Percentiles rank a stretch among this genome's conserved stretches.
These are phyloP conservation scores for Brachionus manjavacas DNA, from an alignment of 1,140 invertebrate genomes.

Conservation along the genomic window DNA sequence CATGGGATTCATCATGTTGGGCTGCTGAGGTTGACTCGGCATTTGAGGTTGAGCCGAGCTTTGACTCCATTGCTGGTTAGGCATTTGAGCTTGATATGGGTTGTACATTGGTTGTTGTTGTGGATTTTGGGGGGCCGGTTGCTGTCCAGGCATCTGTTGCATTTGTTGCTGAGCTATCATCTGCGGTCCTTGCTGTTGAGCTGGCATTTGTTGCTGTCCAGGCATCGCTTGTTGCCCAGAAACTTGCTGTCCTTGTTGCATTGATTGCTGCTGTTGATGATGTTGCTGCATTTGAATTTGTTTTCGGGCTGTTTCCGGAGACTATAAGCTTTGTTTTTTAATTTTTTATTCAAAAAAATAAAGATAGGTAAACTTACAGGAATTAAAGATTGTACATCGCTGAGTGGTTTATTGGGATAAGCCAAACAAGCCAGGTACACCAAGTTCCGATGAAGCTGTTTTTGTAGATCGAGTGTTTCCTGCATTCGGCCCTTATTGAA, in stretches of 20 bases:
- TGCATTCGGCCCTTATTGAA: constrained; percentile 38
- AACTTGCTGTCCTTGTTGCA: neutral
- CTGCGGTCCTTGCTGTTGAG: neutral
- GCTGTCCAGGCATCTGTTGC: neutral
- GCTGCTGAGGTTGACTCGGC: neutral
- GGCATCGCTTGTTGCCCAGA: neutral
- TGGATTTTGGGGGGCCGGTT: neutral
- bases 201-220: neutral
- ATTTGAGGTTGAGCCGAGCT: neutral
- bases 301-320: constrained; percentile 25
- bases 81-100: neutral
- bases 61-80: neutral
- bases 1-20: neutral
- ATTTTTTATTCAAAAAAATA: neutral
- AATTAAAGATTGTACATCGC: constrained; percentile 20
- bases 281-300: constrained; percentile 3
- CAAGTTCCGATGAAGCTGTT: constrained; percentile 34
- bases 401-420: constrained; percentile 34
- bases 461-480: constrained; percentile 34
- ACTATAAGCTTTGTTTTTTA: neutral
- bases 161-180: neutral
- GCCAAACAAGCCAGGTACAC: constrained; percentile 35
- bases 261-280: neutral
- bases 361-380: neutral
- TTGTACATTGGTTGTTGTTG: constrained; percentile 18